phyloP scores from a whole-genome alignment of 2,888 invertebrate genomes.

The Axea sp. region DNA sequence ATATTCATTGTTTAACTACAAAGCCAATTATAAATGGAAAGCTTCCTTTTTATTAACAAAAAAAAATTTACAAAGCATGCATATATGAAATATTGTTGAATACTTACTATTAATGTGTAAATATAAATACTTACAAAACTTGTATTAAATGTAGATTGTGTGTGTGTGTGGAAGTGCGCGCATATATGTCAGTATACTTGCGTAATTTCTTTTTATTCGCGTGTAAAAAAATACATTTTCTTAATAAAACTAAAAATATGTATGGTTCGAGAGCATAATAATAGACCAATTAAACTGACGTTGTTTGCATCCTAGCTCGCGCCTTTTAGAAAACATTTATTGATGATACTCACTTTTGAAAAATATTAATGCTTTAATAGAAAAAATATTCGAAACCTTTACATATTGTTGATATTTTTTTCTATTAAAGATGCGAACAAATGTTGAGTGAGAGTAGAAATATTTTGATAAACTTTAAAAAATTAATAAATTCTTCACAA shows the following conservation, averaged over 20 bases:
- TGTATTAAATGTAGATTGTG: slow-evolving; percentile 11
- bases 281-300: slow-evolving; percentile 18
- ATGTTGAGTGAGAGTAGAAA: slow-evolving; percentile 14
- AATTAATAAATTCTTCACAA: not conserved
- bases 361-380: slow-evolving; percentile 34
- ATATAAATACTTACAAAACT: slow-evolving; percentile 19
- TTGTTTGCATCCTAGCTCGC: slow-evolving; percentile 43
- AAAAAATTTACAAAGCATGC: too few species aligned
- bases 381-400: slow-evolving; percentile 27
- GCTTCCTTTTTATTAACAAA: slow-evolving; percentile 4
- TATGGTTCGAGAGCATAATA: slow-evolving; percentile 23
- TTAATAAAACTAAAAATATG: too few species aligned
- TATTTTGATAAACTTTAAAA: slow-evolving; percentile 17
- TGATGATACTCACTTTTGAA: slow-evolving; percentile 42
- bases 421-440: slow-evolving; percentile 30
- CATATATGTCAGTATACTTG: too few species aligned
- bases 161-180: too few species aligned
- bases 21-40: slow-evolving; percentile 4
- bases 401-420: slow-evolving; percentile 37
- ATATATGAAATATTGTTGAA: slow-evolving; percentile 26
- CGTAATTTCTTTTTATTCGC: slow-evolving; percentile 5
- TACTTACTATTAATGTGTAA: slow-evolving; percentile 35
- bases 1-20: not conserved
- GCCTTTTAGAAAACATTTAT: slow-evolving; percentile 48
- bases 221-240: slow-evolving; percentile 20